Evolutionary conservation across 2,797 vertebrate genomes (phyloP).

Genomic region (Halcyon leucocephala): DNA sequence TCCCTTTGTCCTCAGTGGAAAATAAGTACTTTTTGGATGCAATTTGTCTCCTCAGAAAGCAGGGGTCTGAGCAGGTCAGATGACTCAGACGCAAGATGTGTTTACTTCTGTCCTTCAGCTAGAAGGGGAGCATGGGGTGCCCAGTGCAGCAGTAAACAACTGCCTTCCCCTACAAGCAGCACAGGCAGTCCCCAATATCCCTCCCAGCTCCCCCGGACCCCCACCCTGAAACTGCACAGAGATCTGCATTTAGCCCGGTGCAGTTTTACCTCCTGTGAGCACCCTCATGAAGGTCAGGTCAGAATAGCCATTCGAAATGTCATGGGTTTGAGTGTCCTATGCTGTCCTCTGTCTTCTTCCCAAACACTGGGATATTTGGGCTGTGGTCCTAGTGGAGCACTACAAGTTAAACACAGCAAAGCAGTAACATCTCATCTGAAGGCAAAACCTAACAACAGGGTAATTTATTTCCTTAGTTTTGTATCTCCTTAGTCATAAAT

Average conservation of each 20-base stretch:
- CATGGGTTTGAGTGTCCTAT: neutral
- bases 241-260: neutral
- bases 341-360: neutral
- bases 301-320: neutral
- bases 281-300: neutral
- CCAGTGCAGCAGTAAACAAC: neutral
- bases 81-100: neutral
- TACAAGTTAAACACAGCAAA: neutral
- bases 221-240: neutral
- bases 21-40: neutral
- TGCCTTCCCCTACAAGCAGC: neutral
- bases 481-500: neutral
- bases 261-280: neutral
- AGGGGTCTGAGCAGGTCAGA: neutral
- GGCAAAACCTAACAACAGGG: neutral
- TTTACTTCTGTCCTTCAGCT: neutral
- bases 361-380: neutral
- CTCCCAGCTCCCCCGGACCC: neutral
- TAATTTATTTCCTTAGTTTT: neutral
- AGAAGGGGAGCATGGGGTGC: neutral
- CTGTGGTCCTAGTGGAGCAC: neutral
- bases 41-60: neutral
- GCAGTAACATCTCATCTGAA: neutral
- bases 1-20: neutral
- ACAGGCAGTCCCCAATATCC: fast-evolving